Conservation (phyloP, 2,797 vertebrate genomes). For the Tinamus major region DNA sequence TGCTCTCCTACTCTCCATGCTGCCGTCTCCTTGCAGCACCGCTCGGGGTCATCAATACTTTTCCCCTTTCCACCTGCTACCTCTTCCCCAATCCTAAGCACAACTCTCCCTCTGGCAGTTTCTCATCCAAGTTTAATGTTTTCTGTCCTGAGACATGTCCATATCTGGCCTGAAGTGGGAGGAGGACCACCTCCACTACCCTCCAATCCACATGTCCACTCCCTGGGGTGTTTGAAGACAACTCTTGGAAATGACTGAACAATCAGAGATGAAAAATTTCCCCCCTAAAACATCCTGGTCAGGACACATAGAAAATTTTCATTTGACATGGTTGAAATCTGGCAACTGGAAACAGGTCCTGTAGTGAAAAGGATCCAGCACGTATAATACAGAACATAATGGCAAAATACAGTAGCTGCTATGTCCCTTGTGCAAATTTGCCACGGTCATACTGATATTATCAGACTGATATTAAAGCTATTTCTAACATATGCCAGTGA, state of each 20-base stretch:
- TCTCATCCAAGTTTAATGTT: neutral
- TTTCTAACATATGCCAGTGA: neutral
- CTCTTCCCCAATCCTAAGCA: neutral
- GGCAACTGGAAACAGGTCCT: neutral
- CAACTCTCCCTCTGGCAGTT: neutral
- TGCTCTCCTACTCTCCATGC: rapidly evolving
- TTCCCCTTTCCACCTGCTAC: neutral
- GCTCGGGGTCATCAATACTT: neutral
- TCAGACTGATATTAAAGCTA: neutral
- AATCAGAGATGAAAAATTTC: neutral
- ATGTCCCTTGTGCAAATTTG: conserved; percentile 2
- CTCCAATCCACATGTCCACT: neutral
- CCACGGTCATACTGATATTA: neutral
- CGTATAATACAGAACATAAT: neutral
- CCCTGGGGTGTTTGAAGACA: neutral
- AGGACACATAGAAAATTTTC: neutral
- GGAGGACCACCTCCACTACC: rapidly evolving
- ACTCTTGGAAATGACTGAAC: neutral
- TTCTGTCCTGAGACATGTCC: neutral
- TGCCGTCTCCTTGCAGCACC: neutral
- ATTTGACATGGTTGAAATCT: neutral
- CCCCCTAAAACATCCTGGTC: neutral
- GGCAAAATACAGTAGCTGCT: conserved; percentile 23
- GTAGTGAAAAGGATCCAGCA: neutral
- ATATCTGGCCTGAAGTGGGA: neutral